Evolutionary conservation across 2,888 invertebrate genomes (phyloP).

Genomic region (Parelbella ahira): DNA sequence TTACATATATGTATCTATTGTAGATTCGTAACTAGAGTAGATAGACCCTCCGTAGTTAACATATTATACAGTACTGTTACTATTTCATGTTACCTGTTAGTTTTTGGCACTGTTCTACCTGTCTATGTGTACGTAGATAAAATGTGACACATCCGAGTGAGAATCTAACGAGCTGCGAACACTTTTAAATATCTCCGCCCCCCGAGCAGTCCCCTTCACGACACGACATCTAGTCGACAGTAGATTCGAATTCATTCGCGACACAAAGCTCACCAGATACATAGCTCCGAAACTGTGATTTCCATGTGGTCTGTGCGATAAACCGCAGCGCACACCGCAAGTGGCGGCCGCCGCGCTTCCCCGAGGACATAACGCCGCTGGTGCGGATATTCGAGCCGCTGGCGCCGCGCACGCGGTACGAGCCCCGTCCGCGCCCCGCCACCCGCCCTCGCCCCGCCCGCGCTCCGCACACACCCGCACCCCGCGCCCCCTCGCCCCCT

Average conservation of each 20-base stretch:
- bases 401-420: constrained; percentile 77
- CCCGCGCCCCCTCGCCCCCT: too few species aligned
- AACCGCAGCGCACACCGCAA: constrained; percentile 85
- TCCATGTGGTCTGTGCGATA: constrained; percentile 15
- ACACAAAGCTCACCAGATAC: too few species aligned
- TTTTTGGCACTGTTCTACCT: constrained; percentile 27
- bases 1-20: not conserved
- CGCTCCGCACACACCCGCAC: too few species aligned
- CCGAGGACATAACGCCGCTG: constrained; percentile 88
- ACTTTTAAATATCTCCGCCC: constrained; percentile 7
- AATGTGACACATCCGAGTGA: constrained; percentile 32
- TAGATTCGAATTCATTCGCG: too few species aligned
- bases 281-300: too few species aligned
- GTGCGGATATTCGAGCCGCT: constrained; percentile 88
- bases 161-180: constrained; percentile 29
- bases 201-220: too few species aligned
- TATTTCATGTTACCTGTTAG: constrained; percentile 27
- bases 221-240: too few species aligned
- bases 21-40: constrained; percentile 30
- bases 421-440: too few species aligned
- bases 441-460: too few species aligned
- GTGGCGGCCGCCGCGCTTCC: constrained; percentile 91
- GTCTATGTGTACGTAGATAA: constrained; percentile 28
- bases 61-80: constrained; percentile 26
- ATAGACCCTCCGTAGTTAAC: constrained; percentile 34